phyloP scores from a whole-genome alignment of 2,797 vertebrate genomes.

The Eidolon dupreanum region DNA sequence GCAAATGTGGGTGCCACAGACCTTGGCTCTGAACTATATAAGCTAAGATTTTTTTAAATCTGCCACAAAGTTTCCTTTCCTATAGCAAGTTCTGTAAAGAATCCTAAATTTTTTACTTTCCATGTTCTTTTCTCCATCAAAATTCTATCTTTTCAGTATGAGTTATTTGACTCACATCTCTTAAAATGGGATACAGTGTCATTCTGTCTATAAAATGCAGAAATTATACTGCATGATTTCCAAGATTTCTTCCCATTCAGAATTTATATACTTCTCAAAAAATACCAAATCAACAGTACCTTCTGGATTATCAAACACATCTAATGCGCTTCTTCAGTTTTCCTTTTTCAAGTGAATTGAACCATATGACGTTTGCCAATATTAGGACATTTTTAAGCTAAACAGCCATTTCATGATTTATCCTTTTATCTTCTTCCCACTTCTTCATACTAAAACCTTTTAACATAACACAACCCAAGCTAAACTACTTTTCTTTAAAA shows the following conservation, averaged over 20 bases:
- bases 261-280: neutral
- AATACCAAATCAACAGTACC: neutral
- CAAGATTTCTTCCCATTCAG: constrained; percentile 8
- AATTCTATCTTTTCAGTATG: neutral
- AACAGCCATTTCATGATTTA: neutral
- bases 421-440: neutral
- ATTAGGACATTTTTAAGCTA: constrained; percentile 12
- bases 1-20: neutral
- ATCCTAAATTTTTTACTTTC: neutral
- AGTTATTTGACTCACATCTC: neutral
- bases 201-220: neutral
- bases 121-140: neutral
- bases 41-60: neutral
- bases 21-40: neutral
- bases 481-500: constrained; percentile 32
- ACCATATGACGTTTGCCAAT: neutral
- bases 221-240: neutral
- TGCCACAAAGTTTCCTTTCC: neutral
- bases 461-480: neutral
- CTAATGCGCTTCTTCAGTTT: neutral
- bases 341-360: neutral
- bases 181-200: neutral
- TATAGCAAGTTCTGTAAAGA: neutral
- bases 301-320: neutral
- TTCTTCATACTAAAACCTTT: neutral